These are phyloP conservation scores for Uromys caudimaculatus DNA, from an alignment of 2,797 vertebrate species.

Conservation along the genomic window DNA sequence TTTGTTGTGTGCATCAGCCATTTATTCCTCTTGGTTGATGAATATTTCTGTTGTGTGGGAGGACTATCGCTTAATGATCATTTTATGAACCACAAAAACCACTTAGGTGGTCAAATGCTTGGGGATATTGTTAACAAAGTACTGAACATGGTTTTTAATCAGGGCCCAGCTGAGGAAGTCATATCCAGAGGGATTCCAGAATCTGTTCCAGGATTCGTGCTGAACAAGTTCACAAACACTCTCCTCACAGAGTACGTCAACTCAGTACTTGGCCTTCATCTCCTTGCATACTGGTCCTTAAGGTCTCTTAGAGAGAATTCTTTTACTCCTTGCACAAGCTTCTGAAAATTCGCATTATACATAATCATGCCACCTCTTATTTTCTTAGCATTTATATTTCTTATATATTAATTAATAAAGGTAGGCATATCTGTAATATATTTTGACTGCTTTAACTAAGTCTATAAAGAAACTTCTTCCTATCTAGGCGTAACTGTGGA, in stretches of 20 bases:
- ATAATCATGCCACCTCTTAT: background rate
- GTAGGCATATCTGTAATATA: background rate
- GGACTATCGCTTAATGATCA: background rate
- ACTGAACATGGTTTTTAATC: background rate
- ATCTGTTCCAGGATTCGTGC: background rate
- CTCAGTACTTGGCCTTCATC: background rate
- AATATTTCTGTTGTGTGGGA: background rate
- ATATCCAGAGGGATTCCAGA: background rate
- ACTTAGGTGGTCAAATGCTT: background rate
- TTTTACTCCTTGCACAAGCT: background rate
- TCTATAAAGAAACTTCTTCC: background rate
- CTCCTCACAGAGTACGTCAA: background rate
- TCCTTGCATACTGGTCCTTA: background rate
- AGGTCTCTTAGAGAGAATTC: background rate
- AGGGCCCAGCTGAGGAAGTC: background rate
- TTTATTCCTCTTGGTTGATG: background rate
- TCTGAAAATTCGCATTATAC: conserved; percentile 5
- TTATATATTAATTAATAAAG: background rate
- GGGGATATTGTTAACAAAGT: background rate
- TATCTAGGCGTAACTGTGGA: background rate
- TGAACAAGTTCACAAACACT: background rate
- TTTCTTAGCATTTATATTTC: background rate
- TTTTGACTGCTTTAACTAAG: background rate
- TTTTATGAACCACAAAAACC: background rate
- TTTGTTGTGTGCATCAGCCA: background rate